These are phyloP conservation scores for Muricea muricata DNA, from an alignment of 92 coral and sea anemone genomes.

Conservation along the genomic window DNA sequence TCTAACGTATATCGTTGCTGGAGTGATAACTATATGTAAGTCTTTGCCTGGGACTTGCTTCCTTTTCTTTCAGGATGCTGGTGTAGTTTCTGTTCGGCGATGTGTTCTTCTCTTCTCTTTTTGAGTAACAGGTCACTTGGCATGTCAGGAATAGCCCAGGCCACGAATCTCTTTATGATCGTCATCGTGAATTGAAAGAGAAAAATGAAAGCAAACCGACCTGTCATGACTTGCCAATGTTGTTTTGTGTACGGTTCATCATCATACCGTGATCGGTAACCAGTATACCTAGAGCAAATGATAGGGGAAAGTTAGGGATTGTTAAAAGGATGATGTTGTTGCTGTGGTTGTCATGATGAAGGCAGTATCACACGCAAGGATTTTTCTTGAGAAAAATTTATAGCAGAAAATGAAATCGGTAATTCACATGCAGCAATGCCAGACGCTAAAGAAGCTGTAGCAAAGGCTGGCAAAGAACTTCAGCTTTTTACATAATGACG, in stretches of 20 bases:
- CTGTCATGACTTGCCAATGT: conserved; percentile 86
- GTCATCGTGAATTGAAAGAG: conserved; percentile 74
- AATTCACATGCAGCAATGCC: no score
- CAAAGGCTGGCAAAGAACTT: no score
- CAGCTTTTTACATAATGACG: no score
- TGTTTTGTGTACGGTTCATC: conserved; percentile 72
- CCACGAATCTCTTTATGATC: conserved; percentile 67
- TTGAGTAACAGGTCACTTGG: conserved; percentile 63
- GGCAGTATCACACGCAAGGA: no score
- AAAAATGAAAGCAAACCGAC: conserved; percentile 80
- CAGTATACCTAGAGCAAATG: conserved; percentile 64
- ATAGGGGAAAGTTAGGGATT: neutral
- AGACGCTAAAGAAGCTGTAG: no score
- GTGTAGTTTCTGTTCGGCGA: conserved; percentile 53
- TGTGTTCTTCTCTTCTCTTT: conserved; percentile 61
- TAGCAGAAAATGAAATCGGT: no score
- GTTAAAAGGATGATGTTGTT: neutral
- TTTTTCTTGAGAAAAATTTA: no score
- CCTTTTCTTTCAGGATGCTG: neutral
- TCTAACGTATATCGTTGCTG: neutral
- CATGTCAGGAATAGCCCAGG: conserved; percentile 74
- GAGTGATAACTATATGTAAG: neutral
- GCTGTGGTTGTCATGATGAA: neutral
- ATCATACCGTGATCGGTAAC: conserved; percentile 63
- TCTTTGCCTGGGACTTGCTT: neutral